phyloP scores from a whole-genome alignment of 2,888 invertebrate species.

The Pteria penguin region DNA sequence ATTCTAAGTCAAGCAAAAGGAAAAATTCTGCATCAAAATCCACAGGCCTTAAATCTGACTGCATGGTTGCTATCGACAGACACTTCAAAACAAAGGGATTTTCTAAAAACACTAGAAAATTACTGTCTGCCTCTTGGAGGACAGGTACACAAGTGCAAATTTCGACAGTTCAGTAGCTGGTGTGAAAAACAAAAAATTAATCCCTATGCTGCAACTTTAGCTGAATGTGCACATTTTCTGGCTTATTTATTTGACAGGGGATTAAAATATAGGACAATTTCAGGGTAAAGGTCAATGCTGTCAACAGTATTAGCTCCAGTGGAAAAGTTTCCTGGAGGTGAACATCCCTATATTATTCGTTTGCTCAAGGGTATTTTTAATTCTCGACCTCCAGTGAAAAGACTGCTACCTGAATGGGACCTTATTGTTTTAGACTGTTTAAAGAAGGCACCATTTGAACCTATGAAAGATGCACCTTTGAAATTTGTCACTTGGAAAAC shows the following conservation, averaged over 20 bases:
- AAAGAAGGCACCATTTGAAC: not conserved
- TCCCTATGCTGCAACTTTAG: too few relatives aligned
- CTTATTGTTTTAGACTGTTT: not conserved
- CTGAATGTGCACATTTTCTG: too few relatives aligned
- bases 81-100: not conserved
- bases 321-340: too few relatives aligned
- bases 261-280: too few relatives aligned
- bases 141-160: too few relatives aligned
- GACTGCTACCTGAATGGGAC: not conserved
- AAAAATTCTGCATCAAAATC: not conserved
- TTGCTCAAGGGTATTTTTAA: not conserved
- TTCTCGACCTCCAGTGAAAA: not conserved
- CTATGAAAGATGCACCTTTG: not conserved
- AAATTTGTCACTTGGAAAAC: not conserved
- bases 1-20: not conserved
- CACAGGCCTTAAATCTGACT: not conserved
- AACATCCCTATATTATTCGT: not conserved
- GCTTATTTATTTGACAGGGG: too few relatives aligned
- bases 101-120: not conserved
- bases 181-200: too few relatives aligned
- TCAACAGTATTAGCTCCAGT: too few relatives aligned
- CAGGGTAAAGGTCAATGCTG: too few relatives aligned
- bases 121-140: too few relatives aligned
- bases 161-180: too few relatives aligned
- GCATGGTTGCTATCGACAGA: slow-evolving; percentile 6